phyloP scores from a whole-genome alignment of 2,888 invertebrate species.

The Petrophora chlorosata region DNA sequence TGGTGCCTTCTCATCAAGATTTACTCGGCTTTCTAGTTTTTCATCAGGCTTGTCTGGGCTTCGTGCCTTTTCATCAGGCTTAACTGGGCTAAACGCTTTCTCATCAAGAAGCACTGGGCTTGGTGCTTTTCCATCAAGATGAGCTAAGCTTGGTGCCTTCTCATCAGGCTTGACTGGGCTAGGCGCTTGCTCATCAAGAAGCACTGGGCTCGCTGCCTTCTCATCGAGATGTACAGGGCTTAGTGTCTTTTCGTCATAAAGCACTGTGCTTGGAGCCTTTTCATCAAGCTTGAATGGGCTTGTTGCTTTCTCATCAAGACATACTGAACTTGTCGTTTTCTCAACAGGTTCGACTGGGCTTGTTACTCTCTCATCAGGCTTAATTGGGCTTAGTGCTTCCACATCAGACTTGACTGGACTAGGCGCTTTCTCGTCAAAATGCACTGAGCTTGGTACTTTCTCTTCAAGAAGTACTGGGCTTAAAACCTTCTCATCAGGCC shows the following conservation, averaged over 20 bases:
- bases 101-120: too few relatives aligned
- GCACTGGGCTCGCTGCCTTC: too few relatives aligned
- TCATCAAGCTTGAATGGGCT: conserved; percentile 8
- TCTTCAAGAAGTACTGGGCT: too few relatives aligned
- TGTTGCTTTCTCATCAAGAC: background rate
- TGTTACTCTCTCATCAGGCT: conserved; percentile 12
- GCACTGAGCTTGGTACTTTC: conserved; percentile 1
- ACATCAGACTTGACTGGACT: conserved; percentile 10
- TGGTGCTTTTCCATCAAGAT: too few relatives aligned
- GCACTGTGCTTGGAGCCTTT: conserved; percentile 8
- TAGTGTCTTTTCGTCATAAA: conserved; percentile 4
- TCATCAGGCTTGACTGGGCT: too few relatives aligned
- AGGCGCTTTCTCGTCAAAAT: conserved; percentile 1
- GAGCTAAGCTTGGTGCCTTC: too few relatives aligned
- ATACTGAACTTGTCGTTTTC: too few relatives aligned
- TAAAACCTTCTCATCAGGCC: too few relatives aligned
- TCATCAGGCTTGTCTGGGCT: conserved; percentile 6
- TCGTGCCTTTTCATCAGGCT: conserved; percentile 5
- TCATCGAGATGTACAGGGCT: too few relatives aligned
- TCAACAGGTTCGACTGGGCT: conserved; percentile 4
- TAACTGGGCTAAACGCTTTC: conserved; percentile 23
- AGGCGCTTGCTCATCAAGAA: too few relatives aligned
- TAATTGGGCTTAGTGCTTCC: conserved; percentile 6
- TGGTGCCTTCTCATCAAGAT: conserved; percentile 5
- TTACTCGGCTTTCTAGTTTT: conserved; percentile 7